These are phyloP conservation scores for Galbula dea DNA, from an alignment of 2,113 vertebrate species.

Conservation along the genomic window DNA sequence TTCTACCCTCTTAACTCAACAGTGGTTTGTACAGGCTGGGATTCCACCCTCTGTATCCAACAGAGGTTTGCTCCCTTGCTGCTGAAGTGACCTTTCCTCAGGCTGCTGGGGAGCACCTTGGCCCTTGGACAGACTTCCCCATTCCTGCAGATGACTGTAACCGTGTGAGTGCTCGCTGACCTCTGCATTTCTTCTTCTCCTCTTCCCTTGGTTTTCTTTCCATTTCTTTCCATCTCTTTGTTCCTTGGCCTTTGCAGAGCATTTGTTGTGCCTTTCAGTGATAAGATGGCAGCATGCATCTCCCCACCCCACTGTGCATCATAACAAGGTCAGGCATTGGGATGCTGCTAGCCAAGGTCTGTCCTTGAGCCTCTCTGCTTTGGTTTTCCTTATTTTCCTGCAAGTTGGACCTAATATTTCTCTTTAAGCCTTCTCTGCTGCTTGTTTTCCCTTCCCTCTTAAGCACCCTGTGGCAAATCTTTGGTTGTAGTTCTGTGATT, in stretches of 20 bases:
- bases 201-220: not conserved
- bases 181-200: not conserved
- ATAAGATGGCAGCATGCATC: not conserved
- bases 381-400: not conserved
- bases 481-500: not conserved
- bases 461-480: not conserved
- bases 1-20: not conserved
- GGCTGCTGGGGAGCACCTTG: not conserved
- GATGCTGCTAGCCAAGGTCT: not conserved
- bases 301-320: not conserved
- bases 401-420: not conserved
- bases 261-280: not conserved
- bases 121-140: not conserved
- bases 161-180: constrained; percentile 35
- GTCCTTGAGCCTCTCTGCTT: not conserved
- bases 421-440: not conserved
- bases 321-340: not conserved
- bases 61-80: not conserved
- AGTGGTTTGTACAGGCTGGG: not conserved
- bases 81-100: not conserved
- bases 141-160: constrained; percentile 39
- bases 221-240: not conserved
- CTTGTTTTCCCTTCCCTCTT: not conserved
- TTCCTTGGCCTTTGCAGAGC: not conserved
- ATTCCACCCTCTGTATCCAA: not conserved